A percentile compares a stretch with the other conserved stretches of the same genome.
Evolutionary conservation across 2,113 vertebrate genomes (phyloP).

Genomic region (Uria lomvia): DNA sequence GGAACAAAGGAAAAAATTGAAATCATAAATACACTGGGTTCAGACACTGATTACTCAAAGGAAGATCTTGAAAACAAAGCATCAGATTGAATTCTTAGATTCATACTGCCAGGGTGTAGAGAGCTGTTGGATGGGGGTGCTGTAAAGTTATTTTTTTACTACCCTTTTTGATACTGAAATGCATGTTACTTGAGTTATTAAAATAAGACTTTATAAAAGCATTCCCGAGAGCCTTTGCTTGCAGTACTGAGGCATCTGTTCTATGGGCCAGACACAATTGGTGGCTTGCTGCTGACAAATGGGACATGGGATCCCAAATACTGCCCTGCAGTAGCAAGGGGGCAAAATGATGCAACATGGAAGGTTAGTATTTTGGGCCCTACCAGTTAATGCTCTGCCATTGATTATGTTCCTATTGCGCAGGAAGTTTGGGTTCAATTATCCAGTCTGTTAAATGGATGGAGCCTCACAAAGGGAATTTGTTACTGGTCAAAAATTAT

Average conservation of each 20-base stretch:
- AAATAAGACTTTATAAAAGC: neutral
- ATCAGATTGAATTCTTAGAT: neutral
- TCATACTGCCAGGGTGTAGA: neutral
- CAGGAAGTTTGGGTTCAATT: neutral
- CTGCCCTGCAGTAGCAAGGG: neutral
- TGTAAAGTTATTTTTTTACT: neutral
- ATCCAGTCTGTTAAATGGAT: neutral
- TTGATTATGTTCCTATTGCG: accelerated
- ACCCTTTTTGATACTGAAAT: neutral
- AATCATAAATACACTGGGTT: neutral
- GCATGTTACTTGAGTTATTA: neutral
- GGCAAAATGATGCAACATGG: neutral
- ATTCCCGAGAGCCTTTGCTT: neutral
- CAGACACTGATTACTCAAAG: neutral
- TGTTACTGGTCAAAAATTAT: neutral
- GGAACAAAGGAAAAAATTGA: neutral
- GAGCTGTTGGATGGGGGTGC: neutral
- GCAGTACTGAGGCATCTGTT: neutral
- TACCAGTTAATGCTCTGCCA: neutral
- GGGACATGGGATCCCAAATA: neutral
- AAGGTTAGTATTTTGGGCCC: neutral
- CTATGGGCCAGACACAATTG: neutral
- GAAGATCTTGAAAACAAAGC: neutral
- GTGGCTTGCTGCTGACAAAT: accelerated
- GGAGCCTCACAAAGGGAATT: neutral